Evolutionary conservation across 2,113 vertebrate species (phyloP).

Genomic region (Notothenia rossii): DNA sequence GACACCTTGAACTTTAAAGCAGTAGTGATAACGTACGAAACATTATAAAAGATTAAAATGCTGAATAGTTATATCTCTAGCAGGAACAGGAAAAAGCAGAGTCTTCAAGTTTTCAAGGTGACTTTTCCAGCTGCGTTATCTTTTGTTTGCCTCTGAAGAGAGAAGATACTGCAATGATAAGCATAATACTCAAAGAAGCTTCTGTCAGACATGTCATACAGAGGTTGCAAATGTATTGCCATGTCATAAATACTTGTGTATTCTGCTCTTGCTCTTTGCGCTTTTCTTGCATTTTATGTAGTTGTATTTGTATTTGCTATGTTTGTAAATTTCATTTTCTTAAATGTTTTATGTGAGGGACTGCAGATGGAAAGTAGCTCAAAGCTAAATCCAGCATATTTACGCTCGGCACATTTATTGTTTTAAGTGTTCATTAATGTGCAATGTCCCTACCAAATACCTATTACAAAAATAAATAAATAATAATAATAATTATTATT

Average conservation of each 20-base stretch:
- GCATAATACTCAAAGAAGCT: background rate
- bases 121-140: conserved; percentile 8
- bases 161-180: conserved; percentile 15
- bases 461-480: too few relatives aligned
- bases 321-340: too few relatives aligned
- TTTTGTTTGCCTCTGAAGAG: conserved; percentile 16
- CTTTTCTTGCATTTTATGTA: too few relatives aligned
- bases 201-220: background rate
- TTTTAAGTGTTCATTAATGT: too few relatives aligned
- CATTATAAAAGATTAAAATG: conserved; percentile 4
- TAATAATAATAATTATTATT: background rate
- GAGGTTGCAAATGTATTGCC: background rate
- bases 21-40: background rate
- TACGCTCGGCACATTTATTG: too few relatives aligned
- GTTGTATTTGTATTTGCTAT: too few relatives aligned
- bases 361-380: too few relatives aligned
- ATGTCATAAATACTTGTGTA: too few relatives aligned
- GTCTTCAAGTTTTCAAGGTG: conserved; percentile 39
- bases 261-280: too few relatives aligned
- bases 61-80: background rate
- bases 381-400: too few relatives aligned
- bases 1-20: background rate
- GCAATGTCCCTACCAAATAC: too few relatives aligned
- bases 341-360: too few relatives aligned
- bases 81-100: background rate